These are phyloP conservation scores for Prolemur simus DNA, from an alignment of 2,113 vertebrate species.

Conservation along the genomic window DNA sequence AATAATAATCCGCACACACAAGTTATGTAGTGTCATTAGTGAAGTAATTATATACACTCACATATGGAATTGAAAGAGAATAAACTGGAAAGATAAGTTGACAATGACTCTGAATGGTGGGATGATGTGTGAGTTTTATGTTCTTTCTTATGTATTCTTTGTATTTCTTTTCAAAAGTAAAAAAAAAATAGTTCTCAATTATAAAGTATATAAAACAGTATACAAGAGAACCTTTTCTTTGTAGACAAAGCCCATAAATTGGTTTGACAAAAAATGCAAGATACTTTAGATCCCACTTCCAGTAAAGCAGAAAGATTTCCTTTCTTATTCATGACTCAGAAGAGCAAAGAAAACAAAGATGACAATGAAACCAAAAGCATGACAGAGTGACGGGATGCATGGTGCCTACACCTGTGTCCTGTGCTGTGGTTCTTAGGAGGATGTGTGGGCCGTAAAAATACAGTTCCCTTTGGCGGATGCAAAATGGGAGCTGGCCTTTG, in stretches of 20 bases:
- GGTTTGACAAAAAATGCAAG: background rate
- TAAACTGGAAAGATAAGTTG: background rate
- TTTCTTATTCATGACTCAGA: background rate
- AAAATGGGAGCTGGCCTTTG: background rate
- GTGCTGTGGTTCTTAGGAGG: background rate
- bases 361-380: background rate
- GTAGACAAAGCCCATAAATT: background rate
- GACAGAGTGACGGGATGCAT: background rate
- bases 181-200: background rate
- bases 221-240: background rate
- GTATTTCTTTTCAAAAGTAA: constrained; percentile 28
- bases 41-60: background rate
- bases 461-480: background rate
- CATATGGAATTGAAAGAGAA: background rate
- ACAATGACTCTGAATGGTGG: background rate
- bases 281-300: background rate
- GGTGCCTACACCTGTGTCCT: accelerated
- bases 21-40: background rate
- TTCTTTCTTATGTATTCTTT: background rate
- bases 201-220: background rate
- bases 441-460: background rate
- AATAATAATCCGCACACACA: background rate
- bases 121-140: background rate
- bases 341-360: background rate
- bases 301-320: background rate